These are phyloP conservation scores for Gymnoscopelus braueri DNA, from an alignment of 2,797 vertebrate species.

Conservation along the genomic window DNA sequence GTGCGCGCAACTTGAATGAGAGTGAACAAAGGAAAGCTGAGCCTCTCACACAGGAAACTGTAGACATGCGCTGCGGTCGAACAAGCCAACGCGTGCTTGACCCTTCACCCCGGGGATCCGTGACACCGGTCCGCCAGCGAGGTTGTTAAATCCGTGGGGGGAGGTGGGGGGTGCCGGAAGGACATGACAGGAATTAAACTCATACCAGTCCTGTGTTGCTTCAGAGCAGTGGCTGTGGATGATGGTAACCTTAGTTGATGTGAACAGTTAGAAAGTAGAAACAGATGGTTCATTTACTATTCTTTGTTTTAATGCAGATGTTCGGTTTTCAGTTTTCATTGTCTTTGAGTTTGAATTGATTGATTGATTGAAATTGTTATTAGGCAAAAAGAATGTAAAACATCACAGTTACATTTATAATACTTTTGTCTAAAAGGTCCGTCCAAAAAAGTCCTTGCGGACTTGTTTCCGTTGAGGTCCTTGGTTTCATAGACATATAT, in stretches of 20 bases:
- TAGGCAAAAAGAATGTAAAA: too few relatives aligned
- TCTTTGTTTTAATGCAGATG: not conserved
- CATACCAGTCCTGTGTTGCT: not conserved
- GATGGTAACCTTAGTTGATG: not conserved
- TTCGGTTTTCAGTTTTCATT: too few relatives aligned
- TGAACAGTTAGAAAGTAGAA: not conserved
- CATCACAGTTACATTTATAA: too few relatives aligned
- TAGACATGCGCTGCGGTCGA: constrained; percentile 40
- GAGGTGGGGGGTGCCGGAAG: constrained; percentile 24
- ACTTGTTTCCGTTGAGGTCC: too few relatives aligned
- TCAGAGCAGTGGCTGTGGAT: constrained; percentile 1
- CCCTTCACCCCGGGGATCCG: constrained; percentile 58
- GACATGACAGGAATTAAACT: constrained; percentile 27
- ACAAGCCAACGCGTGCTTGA: constrained; percentile 43
- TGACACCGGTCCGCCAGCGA: constrained; percentile 24
- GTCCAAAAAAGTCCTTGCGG: too few relatives aligned
- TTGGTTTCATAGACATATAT: too few relatives aligned
- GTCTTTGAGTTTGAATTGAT: too few relatives aligned
- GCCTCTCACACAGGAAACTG: constrained; percentile 45
- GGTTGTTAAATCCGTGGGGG: constrained; percentile 10
- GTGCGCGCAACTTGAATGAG: not conserved
- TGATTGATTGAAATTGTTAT: too few relatives aligned
- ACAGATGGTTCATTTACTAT: not conserved
- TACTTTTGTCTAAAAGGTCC: too few relatives aligned
- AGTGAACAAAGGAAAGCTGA: constrained; percentile 59